Evolutionary conservation across 2,888 invertebrate genomes (phyloP), one percentile per base, ranked within the genome.

Genomic region (Aphodius granarius): DNA sequence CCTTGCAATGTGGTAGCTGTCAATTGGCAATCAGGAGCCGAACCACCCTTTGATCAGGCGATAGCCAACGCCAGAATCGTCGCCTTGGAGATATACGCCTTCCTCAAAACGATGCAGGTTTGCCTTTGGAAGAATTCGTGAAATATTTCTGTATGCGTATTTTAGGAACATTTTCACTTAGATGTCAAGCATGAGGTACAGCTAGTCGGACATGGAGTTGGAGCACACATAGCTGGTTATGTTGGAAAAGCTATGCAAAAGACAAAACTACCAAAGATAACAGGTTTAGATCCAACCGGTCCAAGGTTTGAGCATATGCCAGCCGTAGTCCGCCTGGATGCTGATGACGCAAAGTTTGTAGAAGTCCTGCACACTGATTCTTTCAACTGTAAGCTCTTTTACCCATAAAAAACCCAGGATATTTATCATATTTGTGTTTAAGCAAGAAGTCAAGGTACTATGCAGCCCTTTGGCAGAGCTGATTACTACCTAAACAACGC

Each of bases 321-420:
- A n/a, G 80, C 83, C 0, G 81, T 83, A 18, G 89, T 91, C 0
- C 87, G 90, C 66, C 84, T 91, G 13, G 89, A 91, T 81, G 86
- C 87, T 2, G 82, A 84, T 9, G 90, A 90, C 82, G 91, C 91
- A 0, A 81, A 82, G 73, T 90, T 90, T 80, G 91, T 91, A 0
- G 91, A 92, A 83, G 88, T 89, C 68, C 87, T 91, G 23, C 91
- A 91, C 82, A 90, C 91, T 0, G 90, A 91, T 82, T 82, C 84
- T 63, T 83, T 80, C 77, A 81, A 83, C 76, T 77, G 85, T 85
- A 83, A 78, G 75, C 74, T 16, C 13, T 22, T n/a, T 43, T 18
- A n/a, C 19, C 19, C 19, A 18, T 15, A 65, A 63, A 63, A 1
- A 4, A 16, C 19, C n/a, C 68, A 68, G n/a, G 16, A 21, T 20